phyloP scores from a whole-genome alignment of 2,113 vertebrate genomes.

The Dipodomys merriami region DNA sequence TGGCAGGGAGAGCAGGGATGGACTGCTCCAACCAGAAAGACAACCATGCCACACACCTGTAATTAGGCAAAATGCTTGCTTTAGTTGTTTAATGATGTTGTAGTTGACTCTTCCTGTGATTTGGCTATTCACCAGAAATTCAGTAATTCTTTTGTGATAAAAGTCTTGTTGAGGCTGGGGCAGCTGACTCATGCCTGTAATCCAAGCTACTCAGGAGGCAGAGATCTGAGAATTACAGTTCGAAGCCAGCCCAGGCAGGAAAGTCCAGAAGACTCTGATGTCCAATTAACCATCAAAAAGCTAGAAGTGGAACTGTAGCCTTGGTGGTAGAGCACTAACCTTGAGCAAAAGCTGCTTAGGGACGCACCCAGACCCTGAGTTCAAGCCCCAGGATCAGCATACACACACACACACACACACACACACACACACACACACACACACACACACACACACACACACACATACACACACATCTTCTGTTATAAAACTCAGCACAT shows the following conservation, averaged over 20 bases:
- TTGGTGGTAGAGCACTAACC: no score
- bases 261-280: no score
- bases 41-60: slow-evolving; percentile 1
- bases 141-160: slow-evolving; percentile 22
- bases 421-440: neutral
- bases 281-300: no score
- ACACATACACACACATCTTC: neutral
- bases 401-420: neutral
- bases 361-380: no score
- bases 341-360: no score
- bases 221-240: no score
- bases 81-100: slow-evolving; percentile 41
- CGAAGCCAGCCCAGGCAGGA: no score
- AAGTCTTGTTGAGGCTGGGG: neutral
- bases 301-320: no score
- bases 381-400: no score
- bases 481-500: neutral
- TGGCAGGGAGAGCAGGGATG: neutral
- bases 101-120: slow-evolving; percentile 19
- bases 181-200: neutral
- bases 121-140: slow-evolving; percentile 40
- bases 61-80: slow-evolving; percentile 65
- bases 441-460: neutral
- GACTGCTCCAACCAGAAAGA: slow-evolving; percentile 37
- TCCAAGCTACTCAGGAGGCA: no score